Percentiles rank a stretch among this genome's conserved stretches.
These are phyloP conservation scores for Acronicta alni DNA, from an alignment of 2,888 invertebrate species.

Conservation along the genomic window DNA sequence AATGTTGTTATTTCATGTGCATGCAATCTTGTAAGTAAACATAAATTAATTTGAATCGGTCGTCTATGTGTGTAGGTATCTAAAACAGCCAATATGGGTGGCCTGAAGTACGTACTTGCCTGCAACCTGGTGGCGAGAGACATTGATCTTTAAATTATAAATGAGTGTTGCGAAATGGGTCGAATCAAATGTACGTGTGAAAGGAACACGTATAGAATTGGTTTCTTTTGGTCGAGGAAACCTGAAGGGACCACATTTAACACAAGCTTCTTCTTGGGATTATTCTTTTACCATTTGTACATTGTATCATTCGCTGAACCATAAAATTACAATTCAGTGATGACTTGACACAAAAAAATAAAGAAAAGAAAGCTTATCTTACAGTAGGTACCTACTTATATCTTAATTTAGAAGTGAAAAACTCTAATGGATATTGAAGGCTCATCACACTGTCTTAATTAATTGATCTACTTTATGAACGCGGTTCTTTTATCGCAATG, in stretches of 20 bases:
- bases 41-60: conserved; percentile 10
- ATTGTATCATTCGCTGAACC: conserved; percentile 6
- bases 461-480: conserved; percentile 25
- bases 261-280: conserved; percentile 39
- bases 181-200: conserved; percentile 59
- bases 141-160: conserved; percentile 70
- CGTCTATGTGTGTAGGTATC: background rate
- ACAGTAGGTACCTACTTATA: background rate
- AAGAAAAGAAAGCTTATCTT: background rate
- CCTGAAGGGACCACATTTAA: conserved; percentile 41
- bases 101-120: conserved; percentile 13
- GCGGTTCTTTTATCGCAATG: conserved; percentile 31
- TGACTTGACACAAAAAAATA: background rate
- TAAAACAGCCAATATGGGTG: conserved; percentile 28
- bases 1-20: conserved; percentile 18
- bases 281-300: conserved; percentile 14
- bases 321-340: conserved; percentile 14
- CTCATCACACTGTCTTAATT: conserved; percentile 18
- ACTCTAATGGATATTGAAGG: conserved; percentile 25
- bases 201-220: conserved; percentile 31
- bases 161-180: conserved; percentile 69
- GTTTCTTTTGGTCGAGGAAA: conserved; percentile 32
- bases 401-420: conserved; percentile 16
- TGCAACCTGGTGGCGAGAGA: conserved; percentile 51
- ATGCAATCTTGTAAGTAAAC: conserved; percentile 19